Base-by-base conservation (phyloP, 2,888 invertebrate species). In the Agonopterix alstromeriana region DNA sequence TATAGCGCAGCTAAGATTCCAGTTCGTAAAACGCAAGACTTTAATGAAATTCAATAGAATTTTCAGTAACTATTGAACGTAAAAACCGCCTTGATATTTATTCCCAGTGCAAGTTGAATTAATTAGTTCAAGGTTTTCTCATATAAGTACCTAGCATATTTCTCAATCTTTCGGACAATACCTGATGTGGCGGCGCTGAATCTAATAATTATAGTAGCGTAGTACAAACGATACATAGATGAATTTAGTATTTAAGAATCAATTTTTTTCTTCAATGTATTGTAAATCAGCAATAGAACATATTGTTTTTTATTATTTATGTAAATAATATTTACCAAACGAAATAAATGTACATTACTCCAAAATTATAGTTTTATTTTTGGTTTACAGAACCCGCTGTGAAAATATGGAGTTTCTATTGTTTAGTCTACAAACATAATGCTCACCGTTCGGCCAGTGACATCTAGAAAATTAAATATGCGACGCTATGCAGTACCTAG, bases 251-350 rank as follows among this genome's bases (percentile, higher is more conserved):
- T 53, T 59, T 79, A 76, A 78, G 73, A 66, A 59, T 57, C 61
- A 60, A 43, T 50, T 61, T 54, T 63, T 64, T 63, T 64, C 51
- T 48, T 61, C 59, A 63, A 55, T 55, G 53, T 66, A 65, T 63
- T 66, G 52, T 64, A 61, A 66, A 72, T 67, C 65, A 64, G 57
- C 53, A 51, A 61, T 57, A 63, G 65, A 54, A 71, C 56, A 63
- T 60, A 42, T 67, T 58, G 62, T 55, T 72, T 73, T 65, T 67
- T 67, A 70, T 79, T 78, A 78, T 81, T 82, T 82, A 81, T 86
- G 77, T 79, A 78, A 70, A 82, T 79, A 77, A 70, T 72, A 73
- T 77, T 72, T 75, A 79, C 64, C 65, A 62, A 61, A 63, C 62
- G 60, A 80, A 65, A 61, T 72, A 78, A 77, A 64, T 40, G 36